Percentiles rank a stretch among this genome's conserved stretches.
These are phyloP conservation scores for Aspiorhynchus laticeps DNA, from an alignment of 2,113 vertebrate genomes.

Conservation along the genomic window DNA sequence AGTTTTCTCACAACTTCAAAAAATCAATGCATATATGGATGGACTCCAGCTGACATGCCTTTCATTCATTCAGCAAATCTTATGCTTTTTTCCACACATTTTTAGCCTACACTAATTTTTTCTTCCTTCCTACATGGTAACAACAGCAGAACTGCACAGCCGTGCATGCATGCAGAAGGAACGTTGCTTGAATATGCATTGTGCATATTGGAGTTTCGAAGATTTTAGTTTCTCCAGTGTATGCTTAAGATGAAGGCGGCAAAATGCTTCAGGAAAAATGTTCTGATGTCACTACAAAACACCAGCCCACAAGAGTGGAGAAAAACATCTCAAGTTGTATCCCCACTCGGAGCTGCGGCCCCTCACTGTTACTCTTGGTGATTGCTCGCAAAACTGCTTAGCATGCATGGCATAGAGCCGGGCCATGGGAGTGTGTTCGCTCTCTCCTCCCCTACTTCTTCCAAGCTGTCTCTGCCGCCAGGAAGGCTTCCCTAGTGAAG, in stretches of 20 bases:
- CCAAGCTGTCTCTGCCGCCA: constrained; percentile 39
- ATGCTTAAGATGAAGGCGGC: constrained; percentile 8
- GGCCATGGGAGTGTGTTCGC: constrained; percentile 43
- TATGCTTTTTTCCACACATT: neutral
- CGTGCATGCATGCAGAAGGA: neutral
- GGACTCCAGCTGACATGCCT: neutral
- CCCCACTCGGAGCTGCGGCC: constrained; percentile 11
- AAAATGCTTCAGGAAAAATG: constrained; percentile 19
- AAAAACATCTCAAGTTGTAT: constrained; percentile 34
- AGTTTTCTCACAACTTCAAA: neutral
- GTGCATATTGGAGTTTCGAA: neutral
- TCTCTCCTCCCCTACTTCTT: constrained; percentile 22
- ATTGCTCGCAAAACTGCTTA: constrained; percentile 44
- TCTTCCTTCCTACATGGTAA: neutral
- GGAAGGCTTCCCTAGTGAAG: constrained; percentile 45
- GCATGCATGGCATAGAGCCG: constrained; percentile 42
- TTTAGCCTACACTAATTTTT: neutral
- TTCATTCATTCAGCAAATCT: neutral
- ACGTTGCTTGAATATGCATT: neutral
- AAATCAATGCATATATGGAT: constrained; percentile 2
- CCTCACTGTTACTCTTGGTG: constrained; percentile 36
- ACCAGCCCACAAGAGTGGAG: neutral
- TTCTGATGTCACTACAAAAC: constrained; percentile 32
- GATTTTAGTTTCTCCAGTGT: neutral
- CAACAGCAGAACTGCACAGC: neutral